These are phyloP conservation scores for Rotaria magnacalcarata DNA, from an alignment of 2,888 invertebrate species.

Conservation along the genomic window DNA sequence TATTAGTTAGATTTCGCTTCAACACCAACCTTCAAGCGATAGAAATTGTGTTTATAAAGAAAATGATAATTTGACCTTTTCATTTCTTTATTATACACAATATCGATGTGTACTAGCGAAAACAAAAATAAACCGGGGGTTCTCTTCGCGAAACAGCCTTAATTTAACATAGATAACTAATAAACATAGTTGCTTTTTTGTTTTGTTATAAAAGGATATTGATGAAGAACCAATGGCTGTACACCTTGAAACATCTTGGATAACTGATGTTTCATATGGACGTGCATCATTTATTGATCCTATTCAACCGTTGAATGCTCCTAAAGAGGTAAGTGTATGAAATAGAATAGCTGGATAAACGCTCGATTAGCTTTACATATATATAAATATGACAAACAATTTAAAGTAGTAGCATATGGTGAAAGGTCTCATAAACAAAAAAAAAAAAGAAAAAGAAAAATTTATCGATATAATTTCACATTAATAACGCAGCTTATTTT, in stretches of 20 bases:
- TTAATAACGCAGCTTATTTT: not conserved
- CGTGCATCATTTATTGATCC: not conserved
- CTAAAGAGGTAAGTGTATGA: not conserved
- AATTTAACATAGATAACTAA: not conserved
- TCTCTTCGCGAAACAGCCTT: not conserved
- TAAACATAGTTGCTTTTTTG: too few relatives aligned
- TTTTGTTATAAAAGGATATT: constrained; percentile 1
- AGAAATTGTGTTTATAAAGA: too few relatives aligned
- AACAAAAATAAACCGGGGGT: not conserved
- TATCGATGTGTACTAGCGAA: too few relatives aligned
- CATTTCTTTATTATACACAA: too few relatives aligned
- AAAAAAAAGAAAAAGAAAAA: not conserved
- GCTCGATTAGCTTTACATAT: not conserved
- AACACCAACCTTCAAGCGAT: too few relatives aligned
- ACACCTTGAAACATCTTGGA: not conserved
- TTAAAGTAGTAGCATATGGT: not conserved
- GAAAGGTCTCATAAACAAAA: not conserved
- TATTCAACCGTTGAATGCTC: constrained; percentile 1
- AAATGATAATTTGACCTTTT: too few relatives aligned
- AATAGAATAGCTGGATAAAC: not conserved
- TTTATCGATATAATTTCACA: not conserved
- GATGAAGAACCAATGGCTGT: constrained; percentile 4
- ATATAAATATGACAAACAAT: not conserved
- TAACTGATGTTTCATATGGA: not conserved
- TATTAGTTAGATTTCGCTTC: too few relatives aligned